Base-by-base conservation (phyloP, 2,797 vertebrate species). In the Sebastes melanostomus region DNA sequence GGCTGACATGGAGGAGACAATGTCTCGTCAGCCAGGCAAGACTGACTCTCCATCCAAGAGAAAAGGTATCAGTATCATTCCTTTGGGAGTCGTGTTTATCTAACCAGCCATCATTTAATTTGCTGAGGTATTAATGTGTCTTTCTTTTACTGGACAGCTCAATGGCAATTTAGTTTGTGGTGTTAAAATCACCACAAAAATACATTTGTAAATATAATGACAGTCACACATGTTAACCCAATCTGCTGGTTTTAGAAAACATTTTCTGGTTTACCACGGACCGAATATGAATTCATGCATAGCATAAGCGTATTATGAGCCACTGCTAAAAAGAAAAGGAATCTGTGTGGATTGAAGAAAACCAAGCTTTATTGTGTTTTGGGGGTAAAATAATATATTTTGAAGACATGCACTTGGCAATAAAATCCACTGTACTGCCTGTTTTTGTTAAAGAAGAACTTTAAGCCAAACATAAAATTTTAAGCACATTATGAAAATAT, bases 41-140 rank as follows among this genome's bases (percentile, higher is more conserved):
- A 96, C 79, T 0, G 97, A 99, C 82, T 99, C 97, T 1, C 98
- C 97, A 0, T 97, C 96, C 3, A 97, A 96, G 90, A 98, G 87
- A 80, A 99, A 97, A 96, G 98, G 93, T 93, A 69, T 59, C 9
- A 1, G n/a, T 42, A 34, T 38, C 3, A 6, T 63, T 27, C n/a
- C n/a, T 22, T 54, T 24, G 2, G 46, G 25, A 61, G 20, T n/a
- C 16, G 20, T 62, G 20, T 24, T 60, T 7, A 6, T 68, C 16
- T 8, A 16, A 16, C 2, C 16, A 56, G 10, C 1, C n/a, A 13
- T 60, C 14, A 13, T 25, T 50, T 36, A 0, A 32, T 68, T 36
- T 22, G 3, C 8, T 62, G 25, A 58, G 20, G 18, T 10, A 65
- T 68, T 42, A 38, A 36, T n/a, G 32, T 8, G 16, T 61, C 16